Conservation (phyloP, 2,888 invertebrate genomes). For the Gymnosoma rotundatum region DNA sequence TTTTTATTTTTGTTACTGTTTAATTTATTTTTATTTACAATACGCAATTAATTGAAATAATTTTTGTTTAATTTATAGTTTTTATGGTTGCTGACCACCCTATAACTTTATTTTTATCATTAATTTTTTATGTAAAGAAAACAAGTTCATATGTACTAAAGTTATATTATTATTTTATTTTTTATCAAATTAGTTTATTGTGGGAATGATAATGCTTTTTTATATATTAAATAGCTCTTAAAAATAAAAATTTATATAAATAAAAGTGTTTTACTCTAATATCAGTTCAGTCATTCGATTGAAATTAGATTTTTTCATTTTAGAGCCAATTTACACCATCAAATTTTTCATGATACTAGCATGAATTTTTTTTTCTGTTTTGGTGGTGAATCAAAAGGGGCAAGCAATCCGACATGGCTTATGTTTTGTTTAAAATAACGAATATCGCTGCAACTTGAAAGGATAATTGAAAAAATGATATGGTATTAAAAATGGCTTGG, state of each 20-base stretch:
- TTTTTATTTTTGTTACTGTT: neutral
- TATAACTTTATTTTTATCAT: neutral
- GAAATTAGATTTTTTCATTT: no score
- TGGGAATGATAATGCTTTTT: slow-evolving; percentile 53
- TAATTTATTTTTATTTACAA: neutral
- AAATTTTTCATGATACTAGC: no score
- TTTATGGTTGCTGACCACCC: neutral
- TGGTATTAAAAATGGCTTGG: no score
- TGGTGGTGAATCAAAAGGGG: no score
- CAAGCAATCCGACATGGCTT: no score
- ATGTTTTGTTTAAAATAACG: no score
- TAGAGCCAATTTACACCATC: no score
- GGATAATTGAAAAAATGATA: no score
- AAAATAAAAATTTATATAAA: slow-evolving; percentile 22
- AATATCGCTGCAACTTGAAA: no score
- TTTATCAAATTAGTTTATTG: slow-evolving; percentile 20
- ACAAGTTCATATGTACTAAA: neutral
- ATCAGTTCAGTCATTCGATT: neutral
- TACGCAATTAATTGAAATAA: neutral
- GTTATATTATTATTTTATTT: slow-evolving; percentile 9
- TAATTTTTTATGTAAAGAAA: slow-evolving; percentile 3
- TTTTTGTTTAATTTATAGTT: neutral
- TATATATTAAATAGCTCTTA: slow-evolving; percentile 62
- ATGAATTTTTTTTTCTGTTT: no score
- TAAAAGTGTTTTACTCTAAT: slow-evolving; percentile 12